Conservation (phyloP, 1,140 invertebrate species). For the Sesamia nonagrioides region DNA sequence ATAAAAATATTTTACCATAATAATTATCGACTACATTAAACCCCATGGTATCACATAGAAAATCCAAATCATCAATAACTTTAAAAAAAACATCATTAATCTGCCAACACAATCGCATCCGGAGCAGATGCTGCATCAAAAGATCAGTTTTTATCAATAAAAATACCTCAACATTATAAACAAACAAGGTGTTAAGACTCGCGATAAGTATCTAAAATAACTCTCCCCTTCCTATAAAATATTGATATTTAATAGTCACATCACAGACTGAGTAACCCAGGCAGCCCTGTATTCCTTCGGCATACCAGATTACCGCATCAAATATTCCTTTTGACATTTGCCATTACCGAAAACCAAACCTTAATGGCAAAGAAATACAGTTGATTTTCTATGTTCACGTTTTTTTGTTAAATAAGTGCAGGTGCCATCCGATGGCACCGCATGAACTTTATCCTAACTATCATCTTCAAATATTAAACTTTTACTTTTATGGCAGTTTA, state of each 20-base stretch:
- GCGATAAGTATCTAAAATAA: constrained; percentile 77
- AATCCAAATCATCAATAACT: constrained; percentile 59
- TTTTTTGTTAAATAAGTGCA: constrained; percentile 70
- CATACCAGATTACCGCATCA: constrained; percentile 84
- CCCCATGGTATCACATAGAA: not conserved
- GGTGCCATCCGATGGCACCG: constrained; percentile 75
- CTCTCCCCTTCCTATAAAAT: constrained; percentile 81
- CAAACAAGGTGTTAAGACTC: constrained; percentile 84
- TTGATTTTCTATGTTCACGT: constrained; percentile 12
- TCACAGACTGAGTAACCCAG: constrained; percentile 79
- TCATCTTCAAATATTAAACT: constrained; percentile 84
- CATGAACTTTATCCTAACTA: constrained; percentile 80
- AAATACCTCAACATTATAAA: constrained; percentile 71
- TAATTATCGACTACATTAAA: too few species aligned
- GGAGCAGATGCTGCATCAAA: constrained; percentile 74
- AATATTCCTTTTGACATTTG: constrained; percentile 73
- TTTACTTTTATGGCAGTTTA: constrained; percentile 82
- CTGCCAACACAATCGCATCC: constrained; percentile 70
- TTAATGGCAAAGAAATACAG: constrained; percentile 38
- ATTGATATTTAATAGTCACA: constrained; percentile 84
- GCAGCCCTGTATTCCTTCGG: constrained; percentile 79
- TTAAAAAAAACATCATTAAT: constrained; percentile 67
- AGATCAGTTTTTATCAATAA: constrained; percentile 67
- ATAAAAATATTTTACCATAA: too few species aligned
- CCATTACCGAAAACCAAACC: constrained; percentile 51